Conservation (phyloP, 2,888 invertebrate species). For the Latrodectus elegans region DNA sequence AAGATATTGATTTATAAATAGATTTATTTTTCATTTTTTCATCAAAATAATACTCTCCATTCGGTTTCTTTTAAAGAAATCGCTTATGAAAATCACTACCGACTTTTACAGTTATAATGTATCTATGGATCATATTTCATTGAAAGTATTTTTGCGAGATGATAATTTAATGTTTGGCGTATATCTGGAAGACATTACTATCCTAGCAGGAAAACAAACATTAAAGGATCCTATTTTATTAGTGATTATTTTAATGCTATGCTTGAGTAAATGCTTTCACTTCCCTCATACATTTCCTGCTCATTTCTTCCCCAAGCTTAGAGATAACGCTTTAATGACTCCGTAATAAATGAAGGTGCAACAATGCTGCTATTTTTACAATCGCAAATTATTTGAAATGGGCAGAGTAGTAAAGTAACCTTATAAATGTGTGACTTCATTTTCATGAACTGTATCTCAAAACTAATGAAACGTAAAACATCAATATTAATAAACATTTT, state of each 20-base stretch:
- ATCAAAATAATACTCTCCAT: too few species aligned
- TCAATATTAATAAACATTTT: too few species aligned
- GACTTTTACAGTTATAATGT: conserved; percentile 33
- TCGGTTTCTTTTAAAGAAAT: background rate
- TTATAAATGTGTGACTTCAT: too few species aligned
- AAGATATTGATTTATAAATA: too few species aligned
- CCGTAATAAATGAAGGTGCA: background rate
- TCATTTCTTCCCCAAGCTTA: conserved; percentile 3
- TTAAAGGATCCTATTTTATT: conserved; percentile 58
- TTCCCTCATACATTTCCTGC: conserved; percentile 30
- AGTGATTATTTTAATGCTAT: conserved; percentile 47
- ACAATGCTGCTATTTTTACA: background rate
- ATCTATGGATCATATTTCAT: conserved; percentile 36
- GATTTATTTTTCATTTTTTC: too few species aligned
- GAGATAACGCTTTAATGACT: background rate
- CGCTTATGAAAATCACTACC: conserved; percentile 18
- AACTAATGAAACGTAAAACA: too few species aligned
- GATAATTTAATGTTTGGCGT: conserved; percentile 11
- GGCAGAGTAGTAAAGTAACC: too few species aligned
- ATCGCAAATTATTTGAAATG: too few species aligned
- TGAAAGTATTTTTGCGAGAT: conserved; percentile 12
- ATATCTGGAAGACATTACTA: conserved; percentile 56
- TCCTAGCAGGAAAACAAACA: conserved; percentile 59
- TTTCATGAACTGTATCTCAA: too few species aligned
- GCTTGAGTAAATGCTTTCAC: conserved; percentile 10